These are phyloP conservation scores for Amblyjoppa proteus DNA, from an alignment of 2,888 invertebrate genomes.

Conservation along the genomic window DNA sequence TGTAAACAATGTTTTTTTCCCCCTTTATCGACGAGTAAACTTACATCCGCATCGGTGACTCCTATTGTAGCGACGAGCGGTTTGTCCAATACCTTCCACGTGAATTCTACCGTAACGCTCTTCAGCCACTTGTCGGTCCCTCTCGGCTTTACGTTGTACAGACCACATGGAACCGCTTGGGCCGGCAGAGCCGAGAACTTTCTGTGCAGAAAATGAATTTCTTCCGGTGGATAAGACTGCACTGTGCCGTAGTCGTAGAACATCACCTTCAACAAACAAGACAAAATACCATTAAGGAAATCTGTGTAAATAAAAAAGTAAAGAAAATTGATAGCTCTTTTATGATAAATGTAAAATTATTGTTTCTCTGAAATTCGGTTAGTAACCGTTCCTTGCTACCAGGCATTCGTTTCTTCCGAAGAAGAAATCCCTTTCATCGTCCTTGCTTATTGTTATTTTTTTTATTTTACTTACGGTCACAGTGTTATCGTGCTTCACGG, in stretches of 20 bases:
- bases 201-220: slow-evolving; percentile 78
- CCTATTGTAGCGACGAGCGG: slow-evolving; percentile 75
- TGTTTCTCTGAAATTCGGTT: too few relatives aligned
- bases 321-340: slow-evolving; percentile 3
- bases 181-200: slow-evolving; percentile 78
- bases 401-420: not conserved
- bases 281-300: slow-evolving; percentile 4
- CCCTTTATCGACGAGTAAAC: slow-evolving; percentile 2
- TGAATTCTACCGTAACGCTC: slow-evolving; percentile 70
- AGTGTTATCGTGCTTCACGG: slow-evolving; percentile 75
- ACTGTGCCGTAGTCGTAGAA: slow-evolving; percentile 83
- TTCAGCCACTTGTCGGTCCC: slow-evolving; percentile 72
- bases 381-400: too few relatives aligned
- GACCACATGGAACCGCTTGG: slow-evolving; percentile 81
- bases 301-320: not conserved
- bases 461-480: slow-evolving; percentile 76
- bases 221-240: slow-evolving; percentile 73
- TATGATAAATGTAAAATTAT: too few relatives aligned
- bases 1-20: not conserved
- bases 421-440: not conserved
- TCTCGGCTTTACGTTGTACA: slow-evolving; percentile 77
- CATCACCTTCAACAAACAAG: slow-evolving; percentile 74
- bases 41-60: slow-evolving; percentile 74
- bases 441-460: not conserved
- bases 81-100: slow-evolving; percentile 61